phyloP scores from a whole-genome alignment of 2,888 invertebrate genomes.

The Eupithecia vulgata region DNA sequence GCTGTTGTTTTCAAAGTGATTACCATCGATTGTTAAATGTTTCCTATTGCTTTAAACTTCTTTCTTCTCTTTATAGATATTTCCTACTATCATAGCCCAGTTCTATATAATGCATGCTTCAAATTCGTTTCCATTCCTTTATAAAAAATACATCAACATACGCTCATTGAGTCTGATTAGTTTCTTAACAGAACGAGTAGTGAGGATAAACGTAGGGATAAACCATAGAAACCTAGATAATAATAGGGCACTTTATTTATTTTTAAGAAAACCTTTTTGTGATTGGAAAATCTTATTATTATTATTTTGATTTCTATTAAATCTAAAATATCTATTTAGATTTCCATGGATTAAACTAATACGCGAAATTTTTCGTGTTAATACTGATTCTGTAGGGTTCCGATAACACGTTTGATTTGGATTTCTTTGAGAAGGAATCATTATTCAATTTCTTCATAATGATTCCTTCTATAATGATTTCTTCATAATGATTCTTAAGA shows the following conservation, averaged over 20 bases:
- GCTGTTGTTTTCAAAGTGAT: slow-evolving; percentile 2
- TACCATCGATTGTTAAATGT: neutral
- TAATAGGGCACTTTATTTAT: no score
- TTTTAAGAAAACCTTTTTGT: no score
- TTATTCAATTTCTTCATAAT: no score
- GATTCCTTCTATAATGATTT: no score
- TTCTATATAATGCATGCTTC: neutral
- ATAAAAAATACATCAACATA: neutral
- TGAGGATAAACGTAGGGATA: neutral
- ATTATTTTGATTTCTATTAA: no score
- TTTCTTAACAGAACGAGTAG: neutral
- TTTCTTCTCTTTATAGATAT: neutral
- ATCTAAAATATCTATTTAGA: no score
- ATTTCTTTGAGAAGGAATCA: neutral
- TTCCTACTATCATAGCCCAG: neutral
- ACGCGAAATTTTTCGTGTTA: neutral
- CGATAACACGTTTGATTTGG: neutral
- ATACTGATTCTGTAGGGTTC: no score
- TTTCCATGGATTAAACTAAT: no score
- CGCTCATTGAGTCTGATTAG: neutral
- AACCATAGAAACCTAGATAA: neutral
- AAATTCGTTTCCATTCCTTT: neutral
- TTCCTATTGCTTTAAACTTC: neutral
- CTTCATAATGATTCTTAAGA: no score
- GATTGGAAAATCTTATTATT: no score